Evolutionary conservation across 2,888 invertebrate genomes (phyloP).

Genomic region (Adelognathus sp.): DNA sequence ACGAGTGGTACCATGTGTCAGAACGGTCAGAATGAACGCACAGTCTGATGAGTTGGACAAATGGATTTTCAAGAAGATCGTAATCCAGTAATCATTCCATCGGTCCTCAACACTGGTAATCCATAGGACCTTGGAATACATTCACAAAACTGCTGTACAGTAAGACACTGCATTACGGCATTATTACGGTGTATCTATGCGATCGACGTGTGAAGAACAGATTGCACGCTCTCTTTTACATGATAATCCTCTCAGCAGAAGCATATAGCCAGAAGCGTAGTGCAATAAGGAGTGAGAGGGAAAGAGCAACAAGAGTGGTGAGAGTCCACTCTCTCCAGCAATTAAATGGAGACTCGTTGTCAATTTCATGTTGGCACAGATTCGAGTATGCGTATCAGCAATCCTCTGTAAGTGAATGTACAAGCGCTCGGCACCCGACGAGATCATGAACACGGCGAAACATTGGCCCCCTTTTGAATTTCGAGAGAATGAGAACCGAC

Average conservation of each 20-base stretch:
- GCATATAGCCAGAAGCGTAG: conserved; percentile 6
- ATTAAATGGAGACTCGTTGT: conserved; percentile 48
- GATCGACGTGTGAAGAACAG: conserved; percentile 45
- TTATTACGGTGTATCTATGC: conserved; percentile 26
- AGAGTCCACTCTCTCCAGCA: conserved; percentile 37
- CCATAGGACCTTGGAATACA: neutral
- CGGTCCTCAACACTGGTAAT: conserved; percentile 28
- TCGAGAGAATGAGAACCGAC: conserved; percentile 10
- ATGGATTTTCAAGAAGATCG: neutral
- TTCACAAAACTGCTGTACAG: neutral
- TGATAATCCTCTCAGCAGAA: conserved; percentile 54
- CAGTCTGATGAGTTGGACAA: neutral
- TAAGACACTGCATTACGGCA: neutral
- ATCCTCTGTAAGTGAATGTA: neutral
- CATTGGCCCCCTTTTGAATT: conserved; percentile 31
- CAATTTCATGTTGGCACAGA: too few relatives aligned
- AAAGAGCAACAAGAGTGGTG: conserved; percentile 4
- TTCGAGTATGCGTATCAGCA: too few relatives aligned
- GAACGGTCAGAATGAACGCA: neutral
- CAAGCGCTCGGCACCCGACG: neutral
- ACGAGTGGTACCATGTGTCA: neutral
- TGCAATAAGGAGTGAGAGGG: neutral
- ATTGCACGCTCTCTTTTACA: conserved; percentile 52
- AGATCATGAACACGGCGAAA: conserved; percentile 36
- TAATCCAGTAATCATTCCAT: conserved; percentile 39